phyloP scores from a whole-genome alignment of 2,888 invertebrate species.

The Nemurella pictetii region DNA sequence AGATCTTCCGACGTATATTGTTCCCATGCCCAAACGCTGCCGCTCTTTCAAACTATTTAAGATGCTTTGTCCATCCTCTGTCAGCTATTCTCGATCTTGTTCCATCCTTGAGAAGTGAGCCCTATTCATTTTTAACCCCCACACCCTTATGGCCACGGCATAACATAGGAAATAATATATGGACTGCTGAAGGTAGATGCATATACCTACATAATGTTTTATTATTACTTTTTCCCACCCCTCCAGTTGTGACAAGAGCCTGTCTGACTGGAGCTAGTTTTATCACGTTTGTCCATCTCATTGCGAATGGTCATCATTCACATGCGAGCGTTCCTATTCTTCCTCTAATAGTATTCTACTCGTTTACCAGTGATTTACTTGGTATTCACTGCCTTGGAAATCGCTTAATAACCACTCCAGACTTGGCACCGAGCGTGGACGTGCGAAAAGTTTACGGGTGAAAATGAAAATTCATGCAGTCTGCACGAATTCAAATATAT shows the following conservation, averaged over 20 bases:
- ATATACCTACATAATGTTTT: background rate
- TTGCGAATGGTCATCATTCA: slow-evolving; percentile 22
- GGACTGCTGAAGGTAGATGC: background rate
- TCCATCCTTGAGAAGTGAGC: background rate
- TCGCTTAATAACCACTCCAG: background rate
- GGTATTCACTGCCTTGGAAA: slow-evolving; percentile 9
- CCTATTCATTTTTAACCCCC: slow-evolving; percentile 1
- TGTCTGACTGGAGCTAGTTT: background rate
- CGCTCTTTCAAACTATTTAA: slow-evolving; percentile 16
- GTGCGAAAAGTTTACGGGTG: background rate
- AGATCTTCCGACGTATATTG: background rate
- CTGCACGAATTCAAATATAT: background rate
- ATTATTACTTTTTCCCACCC: slow-evolving; percentile 9
- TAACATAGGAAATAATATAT: slow-evolving; percentile 2
- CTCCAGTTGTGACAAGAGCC: background rate
- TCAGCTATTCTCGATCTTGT: slow-evolving; percentile 14
- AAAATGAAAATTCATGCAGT: background rate
- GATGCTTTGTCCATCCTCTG: slow-evolving; percentile 5
- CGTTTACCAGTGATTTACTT: slow-evolving; percentile 20
- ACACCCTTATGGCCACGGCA: background rate
- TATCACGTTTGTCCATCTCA: slow-evolving; percentile 3
- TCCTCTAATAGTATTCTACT: background rate
- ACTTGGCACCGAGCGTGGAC: background rate
- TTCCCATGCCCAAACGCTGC: background rate
- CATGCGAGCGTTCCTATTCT: slow-evolving; percentile 4